These are phyloP conservation scores for Anguilla rostrata DNA, from an alignment of 2,113 vertebrate genomes.

Conservation along the genomic window DNA sequence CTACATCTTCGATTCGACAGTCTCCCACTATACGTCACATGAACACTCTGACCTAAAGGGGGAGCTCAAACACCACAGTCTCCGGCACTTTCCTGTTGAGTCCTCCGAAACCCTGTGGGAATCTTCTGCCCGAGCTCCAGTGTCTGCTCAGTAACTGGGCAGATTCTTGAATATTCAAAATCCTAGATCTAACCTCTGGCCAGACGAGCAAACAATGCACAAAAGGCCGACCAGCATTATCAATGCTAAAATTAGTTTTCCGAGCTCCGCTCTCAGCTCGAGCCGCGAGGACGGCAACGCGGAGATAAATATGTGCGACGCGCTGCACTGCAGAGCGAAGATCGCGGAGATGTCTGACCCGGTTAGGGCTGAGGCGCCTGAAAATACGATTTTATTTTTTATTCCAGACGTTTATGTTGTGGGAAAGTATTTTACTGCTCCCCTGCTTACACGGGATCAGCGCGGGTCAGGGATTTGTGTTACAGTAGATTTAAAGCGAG, in stretches of 20 bases:
- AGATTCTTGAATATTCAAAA: not conserved
- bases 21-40: slow-evolving; percentile 8
- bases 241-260: not conserved
- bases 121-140: not conserved
- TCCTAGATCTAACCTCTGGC: slow-evolving; percentile 7
- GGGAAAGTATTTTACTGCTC: slow-evolving; percentile 17
- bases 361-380: slow-evolving; percentile 10
- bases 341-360: slow-evolving; percentile 18
- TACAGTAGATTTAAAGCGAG: not conserved
- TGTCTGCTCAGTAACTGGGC: not conserved
- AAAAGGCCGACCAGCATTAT: slow-evolving; percentile 6
- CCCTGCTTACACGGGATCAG: not conserved
- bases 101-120: not conserved
- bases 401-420: slow-evolving; percentile 3
- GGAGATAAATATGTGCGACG: slow-evolving; percentile 18
- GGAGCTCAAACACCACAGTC: slow-evolving; percentile 69
- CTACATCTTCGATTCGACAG: too few relatives aligned
- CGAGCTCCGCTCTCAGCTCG: not conserved
- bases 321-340: slow-evolving; percentile 4
- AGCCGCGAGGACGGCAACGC: not conserved
- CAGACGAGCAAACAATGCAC: not conserved
- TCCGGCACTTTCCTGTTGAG: not conserved
- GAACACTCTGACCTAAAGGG: slow-evolving; percentile 58
- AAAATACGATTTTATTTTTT: slow-evolving; percentile 12
- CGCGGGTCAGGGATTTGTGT: not conserved